Conservation (phyloP, 37 sponge, comb jelly and placozoan species). For the Petrosia ficiformis region DNA sequence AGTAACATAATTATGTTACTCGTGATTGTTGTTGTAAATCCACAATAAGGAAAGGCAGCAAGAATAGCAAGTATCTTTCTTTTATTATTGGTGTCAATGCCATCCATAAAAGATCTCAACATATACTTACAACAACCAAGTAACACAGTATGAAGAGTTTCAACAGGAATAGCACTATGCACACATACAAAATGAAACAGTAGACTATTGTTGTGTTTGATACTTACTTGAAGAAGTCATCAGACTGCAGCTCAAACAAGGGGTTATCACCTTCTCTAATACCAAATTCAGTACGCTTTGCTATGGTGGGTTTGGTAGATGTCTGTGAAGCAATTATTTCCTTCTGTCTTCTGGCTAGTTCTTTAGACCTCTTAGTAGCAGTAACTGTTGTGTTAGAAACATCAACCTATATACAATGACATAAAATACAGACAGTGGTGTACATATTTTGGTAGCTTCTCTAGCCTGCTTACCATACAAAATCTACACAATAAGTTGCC, state of each 20-base stretch:
- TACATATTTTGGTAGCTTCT: no score
- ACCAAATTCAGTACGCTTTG: constrained; percentile 15
- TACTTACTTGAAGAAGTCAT: constrained; percentile 19
- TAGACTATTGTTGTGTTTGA: background rate
- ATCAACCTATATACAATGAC: no score
- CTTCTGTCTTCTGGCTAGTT: no score
- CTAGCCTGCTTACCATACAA: constrained; percentile 36
- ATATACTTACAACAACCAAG: constrained; percentile 51
- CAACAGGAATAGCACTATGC: constrained; percentile 40
- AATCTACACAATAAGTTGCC: constrained; percentile 39
- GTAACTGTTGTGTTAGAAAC: no score
- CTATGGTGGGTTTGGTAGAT: background rate
- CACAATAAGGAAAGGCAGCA: constrained; percentile 26
- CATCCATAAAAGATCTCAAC: constrained; percentile 15
- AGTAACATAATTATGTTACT: constrained; percentile 15
- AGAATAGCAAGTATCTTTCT: constrained; percentile 28
- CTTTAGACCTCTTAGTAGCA: no score
- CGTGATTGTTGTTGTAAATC: constrained; percentile 11
- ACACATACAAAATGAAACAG: background rate
- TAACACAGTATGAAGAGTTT: constrained; percentile 39
- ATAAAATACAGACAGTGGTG: no score
- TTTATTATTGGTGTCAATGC: constrained; percentile 6
- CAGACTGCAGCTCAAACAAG: constrained; percentile 9
- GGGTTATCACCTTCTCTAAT: constrained; percentile 22
- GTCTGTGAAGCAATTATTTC: background rate